Evolutionary conservation across 1,140 invertebrate species (phyloP).

Genomic region (Hycleus cichorii): DNA sequence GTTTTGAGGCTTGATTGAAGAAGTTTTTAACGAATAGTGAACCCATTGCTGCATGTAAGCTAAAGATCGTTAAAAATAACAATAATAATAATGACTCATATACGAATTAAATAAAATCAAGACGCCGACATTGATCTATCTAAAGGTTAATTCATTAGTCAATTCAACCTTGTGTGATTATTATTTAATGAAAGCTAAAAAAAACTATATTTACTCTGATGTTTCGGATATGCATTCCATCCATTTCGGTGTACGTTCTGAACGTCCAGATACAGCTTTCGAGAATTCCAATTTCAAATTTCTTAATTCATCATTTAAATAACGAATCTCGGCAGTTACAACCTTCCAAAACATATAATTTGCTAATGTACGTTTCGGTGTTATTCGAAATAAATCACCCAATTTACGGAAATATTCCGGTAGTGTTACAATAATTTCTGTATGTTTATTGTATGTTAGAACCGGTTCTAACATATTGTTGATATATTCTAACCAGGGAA

Average conservation of each 20-base stretch:
- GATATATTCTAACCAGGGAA: conserved; percentile 56
- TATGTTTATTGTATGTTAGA: conserved; percentile 33
- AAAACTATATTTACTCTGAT: conserved; percentile 25
- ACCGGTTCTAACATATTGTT: conserved; percentile 47
- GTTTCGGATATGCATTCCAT: conserved; percentile 49
- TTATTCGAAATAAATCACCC: conserved; percentile 44
- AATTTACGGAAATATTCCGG: conserved; percentile 53
- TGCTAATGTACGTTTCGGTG: conserved; percentile 55
- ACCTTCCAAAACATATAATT: conserved; percentile 59
- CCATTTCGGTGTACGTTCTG: conserved; percentile 48
- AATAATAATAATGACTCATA: not conserved
- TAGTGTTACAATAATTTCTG: conserved; percentile 54
- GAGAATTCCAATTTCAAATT: conserved; percentile 49
- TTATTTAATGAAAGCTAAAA: no score
- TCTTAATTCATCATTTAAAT: conserved; percentile 49
- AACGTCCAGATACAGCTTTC: conserved; percentile 48
- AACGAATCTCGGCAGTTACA: conserved; percentile 48
- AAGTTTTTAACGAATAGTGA: conserved; percentile 51
- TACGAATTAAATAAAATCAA: no score
- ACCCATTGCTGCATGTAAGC: conserved; percentile 49
- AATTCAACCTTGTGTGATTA: conserved; percentile 27
- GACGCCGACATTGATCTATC: no score
- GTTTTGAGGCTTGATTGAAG: conserved; percentile 47
- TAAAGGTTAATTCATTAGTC: not conserved
- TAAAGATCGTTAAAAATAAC: conserved; percentile 10